Percentiles rank a stretch among this genome's conserved stretches.
Evolutionary conservation across 1,140 invertebrate genomes (phyloP).

Genomic region (Dendroctonus valens): DNA sequence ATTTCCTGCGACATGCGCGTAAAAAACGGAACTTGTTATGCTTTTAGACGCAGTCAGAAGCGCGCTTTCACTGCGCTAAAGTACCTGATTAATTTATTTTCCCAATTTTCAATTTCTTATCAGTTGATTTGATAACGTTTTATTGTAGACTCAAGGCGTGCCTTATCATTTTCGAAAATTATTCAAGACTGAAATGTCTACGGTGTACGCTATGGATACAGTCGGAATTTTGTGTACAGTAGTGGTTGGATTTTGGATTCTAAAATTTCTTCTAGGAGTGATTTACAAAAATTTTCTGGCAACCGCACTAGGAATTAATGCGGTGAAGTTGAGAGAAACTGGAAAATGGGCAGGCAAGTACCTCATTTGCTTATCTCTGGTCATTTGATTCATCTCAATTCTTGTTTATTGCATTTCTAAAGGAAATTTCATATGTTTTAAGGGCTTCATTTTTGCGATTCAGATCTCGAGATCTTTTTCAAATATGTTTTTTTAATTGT

Average conservation of each 20-base stretch:
- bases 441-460: too few relatives aligned
- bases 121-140: background rate
- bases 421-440: too few relatives aligned
- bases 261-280: slow-evolving; percentile 38
- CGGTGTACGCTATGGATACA: slow-evolving; percentile 30
- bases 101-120: slow-evolving; percentile 19
- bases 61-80: slow-evolving; percentile 7
- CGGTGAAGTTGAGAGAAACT: slow-evolving; percentile 49
- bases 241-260: slow-evolving; percentile 42
- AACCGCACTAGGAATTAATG: slow-evolving; percentile 47
- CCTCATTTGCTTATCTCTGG: background rate
- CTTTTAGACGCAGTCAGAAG: background rate
- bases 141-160: slow-evolving; percentile 6
- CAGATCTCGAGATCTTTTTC: too few relatives aligned
- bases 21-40: slow-evolving; percentile 29
- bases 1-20: slow-evolving; percentile 24
- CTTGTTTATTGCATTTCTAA: too few relatives aligned
- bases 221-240: slow-evolving; percentile 41
- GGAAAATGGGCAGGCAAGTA: slow-evolving; percentile 56
- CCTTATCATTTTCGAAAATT: slow-evolving; percentile 3
- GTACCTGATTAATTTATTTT: background rate
- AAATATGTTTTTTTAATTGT: too few relatives aligned
- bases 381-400: too few relatives aligned
- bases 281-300: slow-evolving; percentile 52
- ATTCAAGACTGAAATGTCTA: background rate